Percentiles rank a stretch among this genome's conserved stretches.
phyloP scores from a whole-genome alignment of 1,140 invertebrate genomes.

The Drosophila ogumai region DNA sequence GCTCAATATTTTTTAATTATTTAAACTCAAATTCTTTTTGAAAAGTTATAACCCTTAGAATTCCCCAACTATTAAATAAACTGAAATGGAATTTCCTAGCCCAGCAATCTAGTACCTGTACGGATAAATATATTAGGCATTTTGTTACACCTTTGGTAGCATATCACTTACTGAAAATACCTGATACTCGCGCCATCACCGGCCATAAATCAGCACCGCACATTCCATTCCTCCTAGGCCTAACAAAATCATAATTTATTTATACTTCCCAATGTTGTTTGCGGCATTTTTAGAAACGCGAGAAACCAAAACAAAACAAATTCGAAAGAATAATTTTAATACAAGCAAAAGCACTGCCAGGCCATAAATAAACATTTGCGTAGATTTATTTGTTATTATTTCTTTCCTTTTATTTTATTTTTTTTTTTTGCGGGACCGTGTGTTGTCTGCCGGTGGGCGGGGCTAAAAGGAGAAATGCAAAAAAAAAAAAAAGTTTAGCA shows the following conservation, averaged over 20 bases:
- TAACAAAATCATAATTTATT: slow-evolving; percentile 49
- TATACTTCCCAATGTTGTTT: slow-evolving; percentile 53
- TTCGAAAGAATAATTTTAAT: slow-evolving; percentile 56
- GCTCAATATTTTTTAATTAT: not conserved
- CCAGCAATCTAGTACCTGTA: not conserved
- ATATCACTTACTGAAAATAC: slow-evolving; percentile 23
- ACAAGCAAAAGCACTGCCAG: slow-evolving; percentile 44
- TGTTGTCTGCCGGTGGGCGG: not conserved
- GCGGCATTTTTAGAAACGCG: slow-evolving; percentile 67
- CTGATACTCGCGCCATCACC: slow-evolving; percentile 28
- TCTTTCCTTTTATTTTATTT: not conserved
- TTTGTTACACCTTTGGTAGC: slow-evolving; percentile 1
- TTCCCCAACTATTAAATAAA: not conserved
- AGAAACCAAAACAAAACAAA: slow-evolving; percentile 53
- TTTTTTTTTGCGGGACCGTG: slow-evolving; percentile 33
- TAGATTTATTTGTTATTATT: slow-evolving; percentile 57
- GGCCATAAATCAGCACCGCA: slow-evolving; percentile 26
- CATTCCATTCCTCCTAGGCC: slow-evolving; percentile 45
- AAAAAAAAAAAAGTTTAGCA: slow-evolving; percentile 5
- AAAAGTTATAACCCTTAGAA: not conserved
- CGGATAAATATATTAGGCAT: not conserved
- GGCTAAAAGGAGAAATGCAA: slow-evolving; percentile 14
- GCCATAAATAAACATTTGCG: slow-evolving; percentile 75
- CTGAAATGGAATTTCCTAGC: not conserved
- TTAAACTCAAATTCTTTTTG: not conserved